Evolutionary conservation across 2,113 vertebrate species (phyloP).

Genomic region (Todiramphus chloris): DNA sequence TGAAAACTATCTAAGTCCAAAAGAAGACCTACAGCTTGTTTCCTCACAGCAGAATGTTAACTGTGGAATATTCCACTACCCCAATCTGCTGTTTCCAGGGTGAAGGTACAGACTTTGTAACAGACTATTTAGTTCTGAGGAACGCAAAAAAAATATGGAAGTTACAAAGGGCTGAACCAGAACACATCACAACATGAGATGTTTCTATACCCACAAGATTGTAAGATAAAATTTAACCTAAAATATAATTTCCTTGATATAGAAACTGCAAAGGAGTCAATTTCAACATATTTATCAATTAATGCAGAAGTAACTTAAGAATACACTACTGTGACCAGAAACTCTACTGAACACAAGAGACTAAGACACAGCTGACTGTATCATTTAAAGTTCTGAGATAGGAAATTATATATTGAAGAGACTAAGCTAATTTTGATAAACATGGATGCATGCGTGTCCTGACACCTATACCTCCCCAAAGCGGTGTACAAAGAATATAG

Average conservation of each 20-base stretch:
- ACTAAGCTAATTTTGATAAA: background rate
- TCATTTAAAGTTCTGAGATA: background rate
- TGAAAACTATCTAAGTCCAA: background rate
- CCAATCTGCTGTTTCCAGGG: background rate
- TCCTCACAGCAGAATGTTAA: background rate
- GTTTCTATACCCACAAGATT: background rate
- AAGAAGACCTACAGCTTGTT: background rate
- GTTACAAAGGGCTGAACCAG: background rate
- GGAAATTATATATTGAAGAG: background rate
- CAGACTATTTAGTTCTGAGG: background rate
- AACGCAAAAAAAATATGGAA: background rate
- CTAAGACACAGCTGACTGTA: background rate
- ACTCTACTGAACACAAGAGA: background rate
- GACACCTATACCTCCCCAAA: background rate
- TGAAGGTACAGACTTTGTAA: background rate
- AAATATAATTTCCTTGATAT: background rate
- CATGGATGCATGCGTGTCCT: fast-evolving
- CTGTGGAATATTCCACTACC: background rate
- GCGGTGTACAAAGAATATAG: background rate
- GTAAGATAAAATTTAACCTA: background rate
- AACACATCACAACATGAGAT: background rate
- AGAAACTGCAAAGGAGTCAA: background rate
- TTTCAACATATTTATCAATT: background rate
- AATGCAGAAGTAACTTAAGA: background rate
- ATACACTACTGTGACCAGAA: background rate